phyloP scores from a whole-genome alignment of 1,140 invertebrate genomes.

The Drosophila punjabiensis region DNA sequence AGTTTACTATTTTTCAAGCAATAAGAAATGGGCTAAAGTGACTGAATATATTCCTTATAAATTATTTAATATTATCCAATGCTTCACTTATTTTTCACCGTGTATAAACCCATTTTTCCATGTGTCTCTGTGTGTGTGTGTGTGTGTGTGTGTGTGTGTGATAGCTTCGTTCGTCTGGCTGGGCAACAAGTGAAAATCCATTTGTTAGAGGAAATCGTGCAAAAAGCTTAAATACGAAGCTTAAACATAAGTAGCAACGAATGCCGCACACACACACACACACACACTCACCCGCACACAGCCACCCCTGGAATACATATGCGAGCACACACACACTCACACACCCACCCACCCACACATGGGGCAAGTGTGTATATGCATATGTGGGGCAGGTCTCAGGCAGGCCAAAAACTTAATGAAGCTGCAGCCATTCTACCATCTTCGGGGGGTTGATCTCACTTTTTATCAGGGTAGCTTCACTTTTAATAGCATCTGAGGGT shows the following conservation, averaged over 20 bases:
- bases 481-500: background rate
- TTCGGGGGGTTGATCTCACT: conserved; percentile 1
- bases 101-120: conserved; percentile 12
- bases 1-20: background rate
- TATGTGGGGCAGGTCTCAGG: conserved; percentile 72
- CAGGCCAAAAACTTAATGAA: conserved; percentile 77
- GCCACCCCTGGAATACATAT: conserved; percentile 25
- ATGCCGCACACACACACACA: conserved; percentile 33
- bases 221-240: conserved; percentile 83
- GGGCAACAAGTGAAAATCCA: conserved; percentile 83
- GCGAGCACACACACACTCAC: background rate
- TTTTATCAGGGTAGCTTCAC: background rate
- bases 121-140: background rate
- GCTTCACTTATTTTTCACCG: background rate
- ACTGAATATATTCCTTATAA: background rate
- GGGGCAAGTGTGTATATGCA: conserved; percentile 37
- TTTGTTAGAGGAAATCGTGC: conserved; percentile 83
- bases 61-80: background rate
- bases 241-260: conserved; percentile 81
- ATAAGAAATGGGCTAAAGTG: too few relatives aligned
- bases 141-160: conserved; percentile 23
- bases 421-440: conserved; percentile 58
- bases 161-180: conserved; percentile 46
- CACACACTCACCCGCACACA: conserved; percentile 25
- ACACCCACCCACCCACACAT: conserved; percentile 6